Evolutionary conservation across 2,888 invertebrate species (phyloP).

Genomic region (Hirtodrosophila histrioides): DNA sequence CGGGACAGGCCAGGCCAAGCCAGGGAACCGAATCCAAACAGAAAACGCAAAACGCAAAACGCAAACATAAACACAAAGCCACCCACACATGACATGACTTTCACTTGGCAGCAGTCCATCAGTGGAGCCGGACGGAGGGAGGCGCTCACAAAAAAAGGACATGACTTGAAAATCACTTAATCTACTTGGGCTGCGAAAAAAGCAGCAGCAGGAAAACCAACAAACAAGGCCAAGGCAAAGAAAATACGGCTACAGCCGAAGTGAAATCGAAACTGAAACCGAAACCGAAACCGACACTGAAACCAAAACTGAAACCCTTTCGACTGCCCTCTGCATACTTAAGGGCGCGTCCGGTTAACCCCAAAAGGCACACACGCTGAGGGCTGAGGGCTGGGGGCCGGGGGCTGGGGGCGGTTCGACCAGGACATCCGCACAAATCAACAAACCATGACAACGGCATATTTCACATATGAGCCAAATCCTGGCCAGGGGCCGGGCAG

Average conservation of each 20-base stretch:
- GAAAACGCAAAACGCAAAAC: constrained; percentile 15
- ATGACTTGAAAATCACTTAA: constrained; percentile 83
- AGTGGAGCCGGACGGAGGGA: constrained; percentile 34
- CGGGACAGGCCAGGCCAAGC: neutral
- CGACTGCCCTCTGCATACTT: constrained; percentile 42
- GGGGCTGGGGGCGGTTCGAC: constrained; percentile 34
- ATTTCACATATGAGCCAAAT: constrained; percentile 61
- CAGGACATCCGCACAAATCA: constrained; percentile 60
- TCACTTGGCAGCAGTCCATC: constrained; percentile 79
- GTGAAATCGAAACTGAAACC: constrained; percentile 57
- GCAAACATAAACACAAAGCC: constrained; percentile 54
- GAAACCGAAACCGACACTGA: constrained; percentile 49
- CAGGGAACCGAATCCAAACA: constrained; percentile 17
- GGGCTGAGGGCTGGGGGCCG: constrained; percentile 22
- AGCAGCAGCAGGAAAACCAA: constrained; percentile 29
- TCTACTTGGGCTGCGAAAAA: constrained; percentile 65
- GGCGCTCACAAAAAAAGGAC: constrained; percentile 61
- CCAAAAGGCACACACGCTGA: constrained; percentile 38
- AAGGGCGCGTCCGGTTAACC: constrained; percentile 61
- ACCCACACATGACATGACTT: constrained; percentile 59
- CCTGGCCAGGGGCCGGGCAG: constrained; percentile 6
- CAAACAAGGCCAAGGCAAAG: constrained; percentile 38
- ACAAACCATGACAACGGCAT: constrained; percentile 76
- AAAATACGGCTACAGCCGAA: constrained; percentile 24
- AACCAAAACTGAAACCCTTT: constrained; percentile 48